Percentiles rank a stretch among this genome's conserved stretches.
These are phyloP conservation scores for Enteromius anoplus DNA, from an alignment of 2,797 vertebrate genomes.

Conservation along the genomic window DNA sequence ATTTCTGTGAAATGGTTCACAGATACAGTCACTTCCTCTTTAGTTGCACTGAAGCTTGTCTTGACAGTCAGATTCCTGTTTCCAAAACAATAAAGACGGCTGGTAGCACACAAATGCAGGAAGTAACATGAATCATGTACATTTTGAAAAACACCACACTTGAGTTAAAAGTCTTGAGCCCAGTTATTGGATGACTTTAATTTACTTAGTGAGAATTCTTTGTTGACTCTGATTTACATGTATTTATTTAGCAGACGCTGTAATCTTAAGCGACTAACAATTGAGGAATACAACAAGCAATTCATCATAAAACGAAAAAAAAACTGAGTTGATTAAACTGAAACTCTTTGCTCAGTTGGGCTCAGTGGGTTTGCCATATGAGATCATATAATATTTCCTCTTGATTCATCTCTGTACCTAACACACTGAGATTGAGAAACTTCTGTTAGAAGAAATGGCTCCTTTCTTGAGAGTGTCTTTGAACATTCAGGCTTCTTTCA, in stretches of 20 bases:
- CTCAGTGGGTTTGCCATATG: background rate
- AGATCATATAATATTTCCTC: conserved; percentile 11
- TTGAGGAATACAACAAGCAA: background rate
- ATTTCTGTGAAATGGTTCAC: conserved; percentile 23
- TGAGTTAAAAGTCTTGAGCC: background rate
- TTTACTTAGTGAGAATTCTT: background rate
- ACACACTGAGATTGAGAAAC: conserved; percentile 3
- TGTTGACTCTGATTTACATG: background rate
- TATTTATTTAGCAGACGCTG: background rate
- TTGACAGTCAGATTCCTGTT: conserved; percentile 7
- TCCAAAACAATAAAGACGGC: conserved; percentile 1
- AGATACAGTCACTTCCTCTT: conserved; percentile 35
- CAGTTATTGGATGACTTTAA: background rate
- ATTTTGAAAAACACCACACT: background rate
- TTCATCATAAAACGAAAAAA: background rate
- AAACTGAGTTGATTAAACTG: background rate
- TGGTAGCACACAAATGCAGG: background rate
- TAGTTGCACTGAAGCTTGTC: conserved; percentile 18
- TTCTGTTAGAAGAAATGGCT: background rate
- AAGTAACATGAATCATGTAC: background rate
- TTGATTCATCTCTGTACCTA: background rate
- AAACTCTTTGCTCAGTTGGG: background rate
- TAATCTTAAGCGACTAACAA: background rate
- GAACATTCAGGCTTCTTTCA: background rate
- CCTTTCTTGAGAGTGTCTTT: background rate